phyloP scores from a whole-genome alignment of 1,140 invertebrate species.

The Drosophila seguyi region DNA sequence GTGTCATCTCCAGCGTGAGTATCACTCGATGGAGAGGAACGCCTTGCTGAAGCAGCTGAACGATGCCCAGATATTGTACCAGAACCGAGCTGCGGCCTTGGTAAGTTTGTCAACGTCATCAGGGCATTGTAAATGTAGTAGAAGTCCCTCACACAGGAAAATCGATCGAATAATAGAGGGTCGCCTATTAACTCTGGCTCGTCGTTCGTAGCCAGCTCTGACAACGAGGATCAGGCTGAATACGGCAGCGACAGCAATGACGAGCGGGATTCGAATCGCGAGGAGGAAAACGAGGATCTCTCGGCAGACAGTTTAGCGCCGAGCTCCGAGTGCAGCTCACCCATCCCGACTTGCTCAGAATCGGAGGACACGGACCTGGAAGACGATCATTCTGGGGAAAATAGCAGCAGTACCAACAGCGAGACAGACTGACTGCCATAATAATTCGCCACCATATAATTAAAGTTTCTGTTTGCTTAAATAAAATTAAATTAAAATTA shows the following conservation, averaged over 20 bases:
- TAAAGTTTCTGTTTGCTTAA: constrained; percentile 5
- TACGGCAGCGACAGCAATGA: constrained; percentile 12
- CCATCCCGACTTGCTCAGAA: constrained; percentile 6
- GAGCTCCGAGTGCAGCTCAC: constrained; percentile 2
- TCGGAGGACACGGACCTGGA: constrained; percentile 15
- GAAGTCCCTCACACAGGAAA: not conserved
- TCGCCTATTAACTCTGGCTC: constrained; percentile 5
- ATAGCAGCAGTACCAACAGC: constrained; percentile 6
- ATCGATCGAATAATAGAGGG: not conserved
- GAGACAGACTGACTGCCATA: constrained; percentile 30
- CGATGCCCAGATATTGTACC: constrained; percentile 39
- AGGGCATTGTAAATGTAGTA: not conserved
- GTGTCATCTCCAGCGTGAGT: constrained; percentile 68
- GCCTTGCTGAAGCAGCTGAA: constrained; percentile 61
- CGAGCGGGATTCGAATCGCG: constrained; percentile 3
- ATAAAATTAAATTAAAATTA: no score
- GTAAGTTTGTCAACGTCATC: constrained; percentile 11
- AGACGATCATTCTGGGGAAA: constrained; percentile 9
- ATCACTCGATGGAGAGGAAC: constrained; percentile 73
- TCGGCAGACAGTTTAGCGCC: constrained; percentile 4
- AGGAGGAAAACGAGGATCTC: not conserved
- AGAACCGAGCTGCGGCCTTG: not conserved
- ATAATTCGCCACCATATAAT: not conserved
- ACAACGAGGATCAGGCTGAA: not conserved
- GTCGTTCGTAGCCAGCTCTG: not conserved